Conservation (phyloP, 2,888 invertebrate species). For the Fragum whitleyi region DNA sequence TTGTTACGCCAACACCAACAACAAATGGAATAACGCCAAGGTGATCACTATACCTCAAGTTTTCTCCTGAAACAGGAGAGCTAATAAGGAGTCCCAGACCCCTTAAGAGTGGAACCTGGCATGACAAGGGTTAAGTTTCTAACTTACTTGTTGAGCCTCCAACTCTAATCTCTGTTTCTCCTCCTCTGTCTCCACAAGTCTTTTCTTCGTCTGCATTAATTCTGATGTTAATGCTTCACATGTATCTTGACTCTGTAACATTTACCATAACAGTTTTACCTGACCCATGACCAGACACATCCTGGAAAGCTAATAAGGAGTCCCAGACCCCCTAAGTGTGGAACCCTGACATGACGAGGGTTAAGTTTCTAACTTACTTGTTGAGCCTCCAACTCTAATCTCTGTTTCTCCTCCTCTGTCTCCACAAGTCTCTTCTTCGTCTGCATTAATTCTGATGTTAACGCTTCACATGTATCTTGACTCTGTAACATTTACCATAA, state of each 20-base stretch:
- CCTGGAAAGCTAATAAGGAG: too few species aligned
- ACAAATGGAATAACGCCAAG: too few species aligned
- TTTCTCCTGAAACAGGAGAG: too few species aligned
- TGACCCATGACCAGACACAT: too few species aligned
- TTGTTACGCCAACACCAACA: too few species aligned
- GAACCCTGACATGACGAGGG: too few species aligned
- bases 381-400: conserved; percentile 89
- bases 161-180: conserved; percentile 90
- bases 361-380: too few species aligned
- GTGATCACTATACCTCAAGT: too few species aligned
- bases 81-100: too few species aligned
- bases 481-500: conserved; percentile 81
- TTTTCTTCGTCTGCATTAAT: conserved; percentile 84
- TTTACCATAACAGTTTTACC: not conserved
- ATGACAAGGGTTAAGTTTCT: too few species aligned
- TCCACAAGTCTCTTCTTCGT: conserved; percentile 87
- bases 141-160: conserved; percentile 86
- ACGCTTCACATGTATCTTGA: conserved; percentile 85
- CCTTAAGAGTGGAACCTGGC: too few species aligned
- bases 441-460: conserved; percentile 84
- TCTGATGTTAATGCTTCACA: conserved; percentile 85
- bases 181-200: conserved; percentile 90
- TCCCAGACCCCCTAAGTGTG: too few species aligned
- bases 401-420: conserved; percentile 90
- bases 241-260: conserved; percentile 85